A percentile compares a stretch with the other conserved stretches of the same genome.
Conservation (phyloP, 2,888 invertebrate genomes). For the Argyresthia goedartella region DNA sequence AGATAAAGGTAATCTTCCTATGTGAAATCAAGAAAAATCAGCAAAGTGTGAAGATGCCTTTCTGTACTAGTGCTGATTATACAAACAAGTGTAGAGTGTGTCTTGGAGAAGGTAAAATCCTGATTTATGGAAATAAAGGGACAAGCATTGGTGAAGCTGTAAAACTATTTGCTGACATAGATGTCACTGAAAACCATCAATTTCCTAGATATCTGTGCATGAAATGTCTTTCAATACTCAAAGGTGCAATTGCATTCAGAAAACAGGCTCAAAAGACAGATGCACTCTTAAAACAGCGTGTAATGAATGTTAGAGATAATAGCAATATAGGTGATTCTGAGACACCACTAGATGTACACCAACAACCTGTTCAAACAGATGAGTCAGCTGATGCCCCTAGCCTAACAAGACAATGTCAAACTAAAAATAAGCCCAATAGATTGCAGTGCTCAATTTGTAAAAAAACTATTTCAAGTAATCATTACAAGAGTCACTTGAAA, state of each 20-base stretch:
- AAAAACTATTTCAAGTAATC: background rate
- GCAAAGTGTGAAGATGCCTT: too few relatives aligned
- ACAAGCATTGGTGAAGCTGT: conserved; percentile 15
- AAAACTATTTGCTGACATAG: conserved; percentile 23
- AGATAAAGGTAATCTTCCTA: too few relatives aligned
- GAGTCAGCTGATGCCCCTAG: background rate
- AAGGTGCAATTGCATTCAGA: background rate
- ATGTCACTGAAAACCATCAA: conserved; percentile 16
- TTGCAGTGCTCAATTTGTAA: background rate
- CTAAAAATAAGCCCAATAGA: background rate
- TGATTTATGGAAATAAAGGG: conserved; percentile 17
- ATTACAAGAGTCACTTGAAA: background rate
- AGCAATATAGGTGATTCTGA: background rate
- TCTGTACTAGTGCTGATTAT: background rate
- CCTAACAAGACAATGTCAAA: background rate
- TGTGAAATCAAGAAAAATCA: too few relatives aligned
- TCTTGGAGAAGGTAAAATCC: conserved; percentile 18
- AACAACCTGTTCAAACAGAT: background rate
- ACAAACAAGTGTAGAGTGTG: conserved; percentile 17
- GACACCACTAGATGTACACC: background rate
- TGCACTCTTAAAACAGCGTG: background rate
- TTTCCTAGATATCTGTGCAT: background rate
- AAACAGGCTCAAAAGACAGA: background rate
- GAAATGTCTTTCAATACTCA: background rate
- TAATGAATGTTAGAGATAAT: background rate